Conservation (phyloP, 2,113 vertebrate species). For the Hystrix brachyura region DNA sequence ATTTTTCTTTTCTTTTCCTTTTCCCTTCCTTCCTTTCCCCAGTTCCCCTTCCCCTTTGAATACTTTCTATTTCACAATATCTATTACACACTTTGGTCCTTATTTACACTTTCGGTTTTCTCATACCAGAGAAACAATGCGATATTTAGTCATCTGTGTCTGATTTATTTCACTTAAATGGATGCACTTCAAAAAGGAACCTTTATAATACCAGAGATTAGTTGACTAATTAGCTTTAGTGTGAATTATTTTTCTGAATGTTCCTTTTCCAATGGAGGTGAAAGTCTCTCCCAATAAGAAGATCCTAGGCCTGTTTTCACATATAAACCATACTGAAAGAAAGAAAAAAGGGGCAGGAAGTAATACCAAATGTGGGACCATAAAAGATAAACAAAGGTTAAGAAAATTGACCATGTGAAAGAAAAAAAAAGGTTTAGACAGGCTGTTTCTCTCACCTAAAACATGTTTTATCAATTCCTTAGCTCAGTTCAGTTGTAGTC, state of each 20-base stretch:
- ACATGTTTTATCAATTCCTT: slow-evolving; percentile 2
- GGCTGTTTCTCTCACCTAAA: slow-evolving; percentile 56
- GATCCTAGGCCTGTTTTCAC: background rate
- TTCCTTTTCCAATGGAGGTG: background rate
- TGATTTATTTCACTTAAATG: too few species aligned
- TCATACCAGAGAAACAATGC: too few species aligned
- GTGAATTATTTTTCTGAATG: slow-evolving; percentile 23
- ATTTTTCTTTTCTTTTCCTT: too few species aligned
- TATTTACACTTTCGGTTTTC: too few species aligned
- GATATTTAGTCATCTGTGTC: too few species aligned
- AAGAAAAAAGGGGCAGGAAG: slow-evolving; percentile 30
- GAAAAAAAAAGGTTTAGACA: background rate
- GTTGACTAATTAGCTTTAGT: slow-evolving; percentile 40
- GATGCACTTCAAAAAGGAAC: background rate
- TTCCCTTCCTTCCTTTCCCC: too few species aligned
- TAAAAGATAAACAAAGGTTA: slow-evolving; percentile 51
- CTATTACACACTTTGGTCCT: too few species aligned
- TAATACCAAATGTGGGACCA: background rate
- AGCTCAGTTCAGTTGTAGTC: background rate
- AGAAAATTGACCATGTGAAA: slow-evolving; percentile 23
- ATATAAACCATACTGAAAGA: slow-evolving; percentile 48
- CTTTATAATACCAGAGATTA: slow-evolving; percentile 35
- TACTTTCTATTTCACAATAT: too few species aligned
- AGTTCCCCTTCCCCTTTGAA: too few species aligned
- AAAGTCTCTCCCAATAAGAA: slow-evolving; percentile 17